Evolutionary conservation across 2,113 vertebrate species (phyloP).

Genomic region (Microcebus jonahi): DNA sequence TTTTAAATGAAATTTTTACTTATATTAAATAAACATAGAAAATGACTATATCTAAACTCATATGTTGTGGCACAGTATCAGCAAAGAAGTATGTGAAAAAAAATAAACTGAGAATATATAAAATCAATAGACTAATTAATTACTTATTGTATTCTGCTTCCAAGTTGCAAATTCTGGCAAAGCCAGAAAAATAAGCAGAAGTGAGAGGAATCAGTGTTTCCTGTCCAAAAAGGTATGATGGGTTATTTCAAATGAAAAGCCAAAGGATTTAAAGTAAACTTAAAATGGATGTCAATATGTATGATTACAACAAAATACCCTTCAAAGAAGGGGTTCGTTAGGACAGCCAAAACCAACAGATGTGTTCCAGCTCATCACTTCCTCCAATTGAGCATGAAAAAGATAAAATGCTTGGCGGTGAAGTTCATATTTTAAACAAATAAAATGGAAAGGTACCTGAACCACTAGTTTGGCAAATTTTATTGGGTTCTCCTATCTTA

Average conservation of each 20-base stretch:
- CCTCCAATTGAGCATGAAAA: conserved; percentile 63
- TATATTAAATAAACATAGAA: conserved; percentile 11
- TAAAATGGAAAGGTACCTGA: conserved; percentile 32
- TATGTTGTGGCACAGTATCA: conserved; percentile 20
- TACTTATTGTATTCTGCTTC: conserved; percentile 10
- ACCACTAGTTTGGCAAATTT: neutral
- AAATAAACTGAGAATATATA: conserved; percentile 35
- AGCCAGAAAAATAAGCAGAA: neutral
- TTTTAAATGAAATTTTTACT: neutral
- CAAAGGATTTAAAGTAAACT: conserved; percentile 56
- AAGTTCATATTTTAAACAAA: conserved; percentile 55
- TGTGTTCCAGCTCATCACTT: conserved; percentile 68
- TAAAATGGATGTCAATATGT: conserved; percentile 47
- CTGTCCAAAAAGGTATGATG: neutral
- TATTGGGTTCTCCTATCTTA: neutral
- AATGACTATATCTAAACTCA: neutral
- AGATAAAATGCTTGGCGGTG: conserved; percentile 60
- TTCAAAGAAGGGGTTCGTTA: neutral
- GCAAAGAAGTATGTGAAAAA: conserved; percentile 46
- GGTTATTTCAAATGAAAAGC: conserved; percentile 55
- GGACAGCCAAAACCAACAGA: conserved; percentile 54
- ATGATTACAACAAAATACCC: conserved; percentile 4
- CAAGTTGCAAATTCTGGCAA: neutral
- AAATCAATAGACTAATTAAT: conserved; percentile 61
- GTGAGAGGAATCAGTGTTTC: fast-evolving